Evolutionary conservation across 2,113 vertebrate genomes (phyloP).

Genomic region (Sceloporus tristichus): DNA sequence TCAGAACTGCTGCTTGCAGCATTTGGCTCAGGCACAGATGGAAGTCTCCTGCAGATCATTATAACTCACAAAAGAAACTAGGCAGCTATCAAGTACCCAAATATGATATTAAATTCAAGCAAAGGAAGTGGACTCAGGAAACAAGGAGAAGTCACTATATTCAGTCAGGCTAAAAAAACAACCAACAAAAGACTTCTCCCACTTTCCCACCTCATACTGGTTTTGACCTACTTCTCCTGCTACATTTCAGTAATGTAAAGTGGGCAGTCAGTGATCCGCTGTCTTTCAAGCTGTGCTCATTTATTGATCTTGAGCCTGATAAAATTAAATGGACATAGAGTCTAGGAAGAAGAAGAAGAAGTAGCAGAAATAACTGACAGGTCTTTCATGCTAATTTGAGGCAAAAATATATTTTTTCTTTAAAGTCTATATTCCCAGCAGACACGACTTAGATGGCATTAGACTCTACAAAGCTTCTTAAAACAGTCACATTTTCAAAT

Average conservation of each 20-base stretch:
- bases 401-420: neutral
- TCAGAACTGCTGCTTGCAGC: neutral
- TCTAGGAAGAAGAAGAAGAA: slow-evolving; percentile 26
- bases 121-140: slow-evolving; percentile 34
- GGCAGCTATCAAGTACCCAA: neutral
- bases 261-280: neutral
- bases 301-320: slow-evolving; percentile 53
- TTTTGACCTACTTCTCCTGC: neutral
- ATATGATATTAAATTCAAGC: neutral
- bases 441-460: neutral
- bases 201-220: neutral
- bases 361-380: slow-evolving; percentile 7
- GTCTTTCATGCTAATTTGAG: slow-evolving; percentile 53
- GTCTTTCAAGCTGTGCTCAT: slow-evolving; percentile 54
- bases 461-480: slow-evolving; percentile 42
- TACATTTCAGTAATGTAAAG: slow-evolving; percentile 42
- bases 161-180: neutral
- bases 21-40: slow-evolving; percentile 15
- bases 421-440: slow-evolving; percentile 21
- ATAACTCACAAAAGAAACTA: slow-evolving; percentile 24
- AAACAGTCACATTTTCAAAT: slow-evolving; percentile 40
- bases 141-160: neutral
- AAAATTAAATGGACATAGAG: slow-evolving; percentile 53
- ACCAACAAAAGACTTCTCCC: neutral
- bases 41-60: slow-evolving; percentile 34